Base-by-base conservation (phyloP, 2,113 vertebrate species). In the Ibidorhyncha struthersii region DNA sequence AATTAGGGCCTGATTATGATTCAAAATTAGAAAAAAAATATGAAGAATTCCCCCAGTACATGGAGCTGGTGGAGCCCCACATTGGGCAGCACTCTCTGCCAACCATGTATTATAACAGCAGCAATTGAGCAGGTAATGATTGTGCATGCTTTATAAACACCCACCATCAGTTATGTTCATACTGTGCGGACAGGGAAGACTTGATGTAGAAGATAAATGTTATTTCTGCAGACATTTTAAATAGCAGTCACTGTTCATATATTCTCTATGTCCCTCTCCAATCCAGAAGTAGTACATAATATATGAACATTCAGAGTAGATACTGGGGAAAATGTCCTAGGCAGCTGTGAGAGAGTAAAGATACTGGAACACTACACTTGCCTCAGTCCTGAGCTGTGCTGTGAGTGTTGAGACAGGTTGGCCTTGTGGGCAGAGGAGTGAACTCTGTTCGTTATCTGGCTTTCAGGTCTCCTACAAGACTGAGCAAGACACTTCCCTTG, bases 1-100 rank as follows among this genome's bases (percentile, higher is more conserved):
- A 91, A 90, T 91, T 71, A 90, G 62, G 38, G 50, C 79, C 52
- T 92, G 83, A 84, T 90, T 91, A 73, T 95, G 74, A 96, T 89
- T 78, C 66, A 89, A 53, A 84, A 91, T 67, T 85, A 69, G 79
- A 93, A 93, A 56, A n/a, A 90, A 88, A 47, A 34, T 41, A 40
- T 10, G 13, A 18, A 88, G 73, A 89, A 81, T 83, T 73, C 63
- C 52, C 38, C 20, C 45, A 36, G 52, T n/a, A 50, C 40, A 43
- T 27, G 45, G 85, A 83, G 70, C 50, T 82, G 79, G 79, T 87
- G 34, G 80, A 89, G 83, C 36, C 69, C 34, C 15, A 5, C 47
- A 29, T 5, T 3, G 70, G 91, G 56, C 82, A 73, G 58, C 47
- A n/a, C 29, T 74, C 14, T 14, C 8, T 72, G 83, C 63, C 78